Evolutionary conservation across 2,113 vertebrate genomes (phyloP), one percentile per base, ranked within the genome.

Genomic region (Probosciger aterrimus): DNA sequence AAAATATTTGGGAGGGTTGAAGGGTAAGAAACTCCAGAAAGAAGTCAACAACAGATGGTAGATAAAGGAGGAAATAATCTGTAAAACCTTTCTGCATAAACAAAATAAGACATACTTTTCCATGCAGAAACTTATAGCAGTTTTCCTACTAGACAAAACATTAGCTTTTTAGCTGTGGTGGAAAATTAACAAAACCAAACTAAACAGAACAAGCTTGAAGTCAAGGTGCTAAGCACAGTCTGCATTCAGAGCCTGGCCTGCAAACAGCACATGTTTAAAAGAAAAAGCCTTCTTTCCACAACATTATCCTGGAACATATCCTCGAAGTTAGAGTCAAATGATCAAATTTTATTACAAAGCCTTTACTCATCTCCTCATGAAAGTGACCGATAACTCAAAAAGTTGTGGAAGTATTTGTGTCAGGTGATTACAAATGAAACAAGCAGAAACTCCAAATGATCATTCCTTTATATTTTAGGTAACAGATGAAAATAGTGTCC

Each of bases 61-160:
- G 91, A 76, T 86, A 91, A 78, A 92, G 69, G 27, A 88, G 18
- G 33, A 94, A 95, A 94, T 67, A 92, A 94, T 67, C 31, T 35
- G 37, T 68, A 91, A 92, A 90, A 70, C 22, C 47, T 93, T 82
- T 85, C 77, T 88, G 31, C 39, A 92, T 79, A 89, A 86, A 82
- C 82, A 88, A 96, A 91, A 68, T 14, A 92, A 64, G 74, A 89
- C 82, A 91, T 85, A 71, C 15, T 84, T 96, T 84, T 85, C 73
- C 67, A 94, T 57, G 44, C 60, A 97, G 90, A 89, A 90, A 74
- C 49, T 93, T 55, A 44, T 14, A 64, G 18, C 67, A 91, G 83
- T 88, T 82, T 88, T 84, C 59, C 46, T 81, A 92, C 77, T 83
- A 94, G 91, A 90, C 88, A 90, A 92, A 97, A 77, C 60, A 88